Percentiles rank a stretch among this genome's conserved stretches.
phyloP scores from a whole-genome alignment of 2,888 invertebrate species.

The Zygaena filipendulae region DNA sequence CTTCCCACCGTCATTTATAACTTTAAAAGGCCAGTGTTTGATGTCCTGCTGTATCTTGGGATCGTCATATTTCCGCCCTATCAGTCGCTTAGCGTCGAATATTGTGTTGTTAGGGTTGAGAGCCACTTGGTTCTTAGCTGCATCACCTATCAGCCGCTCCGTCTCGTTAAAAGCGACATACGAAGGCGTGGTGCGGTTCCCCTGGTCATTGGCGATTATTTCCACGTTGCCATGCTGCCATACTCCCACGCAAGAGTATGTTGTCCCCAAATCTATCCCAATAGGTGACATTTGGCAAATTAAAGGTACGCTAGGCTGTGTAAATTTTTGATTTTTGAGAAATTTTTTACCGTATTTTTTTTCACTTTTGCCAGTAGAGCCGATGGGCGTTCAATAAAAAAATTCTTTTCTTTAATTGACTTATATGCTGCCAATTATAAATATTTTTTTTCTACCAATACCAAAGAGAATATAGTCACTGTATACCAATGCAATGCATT shows the following conservation, averaged over 20 bases:
- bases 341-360: slow-evolving; percentile 3
- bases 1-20: slow-evolving; percentile 72
- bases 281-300: slow-evolving; percentile 59
- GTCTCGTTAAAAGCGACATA: slow-evolving; percentile 78
- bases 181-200: slow-evolving; percentile 78
- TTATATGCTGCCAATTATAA: too few species aligned
- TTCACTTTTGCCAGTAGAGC: not conserved
- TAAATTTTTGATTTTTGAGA: slow-evolving; percentile 15
- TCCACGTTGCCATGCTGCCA: slow-evolving; percentile 77
- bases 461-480: too few species aligned
- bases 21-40: slow-evolving; percentile 86
- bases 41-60: slow-evolving; percentile 80
- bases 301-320: not conserved
- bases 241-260: slow-evolving; percentile 63
- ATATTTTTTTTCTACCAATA: too few species aligned
- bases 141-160: slow-evolving; percentile 73
- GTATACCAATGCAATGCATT: too few species aligned
- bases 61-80: slow-evolving; percentile 82
- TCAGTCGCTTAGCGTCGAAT: slow-evolving; percentile 84
- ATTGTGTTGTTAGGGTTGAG: slow-evolving; percentile 80
- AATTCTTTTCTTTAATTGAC: too few species aligned
- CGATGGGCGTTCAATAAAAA: too few species aligned
- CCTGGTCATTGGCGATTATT: slow-evolving; percentile 74
- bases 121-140: slow-evolving; percentile 76
- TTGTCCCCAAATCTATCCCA: slow-evolving; percentile 66